A percentile compares a stretch with the other conserved stretches of the same genome.
Conservation (phyloP, 2,888 invertebrate species). For the Mythimna impura region DNA sequence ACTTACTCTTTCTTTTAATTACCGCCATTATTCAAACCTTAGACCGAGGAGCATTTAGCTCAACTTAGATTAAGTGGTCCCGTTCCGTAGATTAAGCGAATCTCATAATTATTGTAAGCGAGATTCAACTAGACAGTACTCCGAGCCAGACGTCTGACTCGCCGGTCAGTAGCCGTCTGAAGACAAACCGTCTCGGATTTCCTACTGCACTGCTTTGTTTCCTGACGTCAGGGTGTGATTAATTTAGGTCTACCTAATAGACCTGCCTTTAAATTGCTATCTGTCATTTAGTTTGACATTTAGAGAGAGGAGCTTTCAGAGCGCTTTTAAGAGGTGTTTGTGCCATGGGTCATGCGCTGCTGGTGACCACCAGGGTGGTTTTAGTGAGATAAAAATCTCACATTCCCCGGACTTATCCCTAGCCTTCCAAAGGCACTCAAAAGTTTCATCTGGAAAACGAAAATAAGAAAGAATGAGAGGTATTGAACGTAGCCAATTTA, state of each 20-base stretch:
- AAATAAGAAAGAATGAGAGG: no score
- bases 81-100: constrained; percentile 43
- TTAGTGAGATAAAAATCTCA: no score
- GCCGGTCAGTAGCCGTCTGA: constrained; percentile 37
- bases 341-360: no score
- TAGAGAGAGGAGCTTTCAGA: no score
- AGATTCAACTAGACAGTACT: constrained; percentile 34
- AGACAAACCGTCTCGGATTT: constrained; percentile 60
- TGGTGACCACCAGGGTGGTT: no score
- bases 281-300: constrained; percentile 7
- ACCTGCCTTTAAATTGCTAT: no score
- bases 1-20: constrained; percentile 8
- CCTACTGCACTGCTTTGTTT: constrained; percentile 53
- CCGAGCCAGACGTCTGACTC: constrained; percentile 54
- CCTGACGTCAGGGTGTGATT: constrained; percentile 25
- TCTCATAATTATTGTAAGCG: constrained; percentile 45
- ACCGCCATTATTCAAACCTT: constrained; percentile 16
- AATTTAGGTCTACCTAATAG: constrained; percentile 17
- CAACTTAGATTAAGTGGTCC: constrained; percentile 27
- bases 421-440: no score
- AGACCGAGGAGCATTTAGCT: constrained; percentile 14
- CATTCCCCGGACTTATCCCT: no score
- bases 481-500: no score
- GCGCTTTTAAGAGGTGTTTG: no score
- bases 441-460: no score